Evolutionary conservation across 2,888 invertebrate species (phyloP).

Genomic region (Nymphalis polychloros): DNA sequence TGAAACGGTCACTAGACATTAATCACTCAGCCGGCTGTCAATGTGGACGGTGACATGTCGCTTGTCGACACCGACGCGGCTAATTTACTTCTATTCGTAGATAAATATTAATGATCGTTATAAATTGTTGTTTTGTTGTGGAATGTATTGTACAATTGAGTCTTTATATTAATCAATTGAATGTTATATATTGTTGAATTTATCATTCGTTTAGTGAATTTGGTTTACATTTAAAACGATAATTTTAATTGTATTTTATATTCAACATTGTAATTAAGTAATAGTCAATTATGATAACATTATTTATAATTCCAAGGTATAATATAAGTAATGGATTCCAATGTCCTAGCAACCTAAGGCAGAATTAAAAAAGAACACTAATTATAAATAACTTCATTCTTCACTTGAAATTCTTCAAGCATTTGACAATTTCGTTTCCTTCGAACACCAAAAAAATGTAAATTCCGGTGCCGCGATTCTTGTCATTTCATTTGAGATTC

Average conservation of each 20-base stretch:
- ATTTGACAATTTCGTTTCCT: neutral
- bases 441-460: slow-evolving; percentile 2
- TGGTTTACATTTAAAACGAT: no score
- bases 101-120: slow-evolving; percentile 31
- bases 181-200: neutral
- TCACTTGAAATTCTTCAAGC: neutral
- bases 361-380: neutral
- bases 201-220: neutral
- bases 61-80: slow-evolving; percentile 38
- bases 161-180: slow-evolving; percentile 7
- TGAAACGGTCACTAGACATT: slow-evolving; percentile 26
- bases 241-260: no score
- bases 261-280: no score
- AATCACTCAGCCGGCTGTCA: slow-evolving; percentile 39
- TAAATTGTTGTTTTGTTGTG: slow-evolving; percentile 23
- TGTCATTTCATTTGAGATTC: slow-evolving; percentile 15
- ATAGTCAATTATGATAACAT: no score
- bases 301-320: no score
- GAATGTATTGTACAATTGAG: slow-evolving; percentile 7
- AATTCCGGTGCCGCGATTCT: neutral
- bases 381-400: slow-evolving; percentile 1
- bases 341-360: no score
- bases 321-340: no score
- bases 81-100: slow-evolving; percentile 39
- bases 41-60: slow-evolving; percentile 35